Evolutionary conservation across 2,797 vertebrate species (phyloP).

Genomic region (Florisuga fusca): DNA sequence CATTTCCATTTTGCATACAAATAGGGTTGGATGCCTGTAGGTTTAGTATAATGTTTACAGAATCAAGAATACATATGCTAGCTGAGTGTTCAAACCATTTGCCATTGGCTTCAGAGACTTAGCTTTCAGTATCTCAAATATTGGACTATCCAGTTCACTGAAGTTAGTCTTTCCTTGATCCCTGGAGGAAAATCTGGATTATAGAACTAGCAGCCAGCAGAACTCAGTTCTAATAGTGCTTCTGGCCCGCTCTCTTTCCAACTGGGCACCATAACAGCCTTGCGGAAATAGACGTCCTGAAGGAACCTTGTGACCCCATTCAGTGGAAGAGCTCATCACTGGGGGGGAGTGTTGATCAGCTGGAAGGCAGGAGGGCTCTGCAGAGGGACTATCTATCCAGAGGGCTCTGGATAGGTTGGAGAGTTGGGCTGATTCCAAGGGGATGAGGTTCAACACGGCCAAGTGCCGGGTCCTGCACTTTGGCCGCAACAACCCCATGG

Average conservation of each 20-base stretch:
- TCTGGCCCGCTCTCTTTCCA: background rate
- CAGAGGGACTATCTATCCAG: too few species aligned
- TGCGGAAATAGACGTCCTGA: background rate
- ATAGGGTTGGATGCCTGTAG: too few species aligned
- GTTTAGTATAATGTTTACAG: too few species aligned
- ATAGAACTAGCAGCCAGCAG: background rate
- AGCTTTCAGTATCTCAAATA: background rate
- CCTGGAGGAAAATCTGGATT: background rate
- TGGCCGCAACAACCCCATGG: too few species aligned
- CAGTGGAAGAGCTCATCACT: background rate
- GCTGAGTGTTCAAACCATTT: background rate
- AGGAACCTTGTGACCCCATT: background rate
- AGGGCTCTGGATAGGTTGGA: too few species aligned
- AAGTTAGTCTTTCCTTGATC: background rate
- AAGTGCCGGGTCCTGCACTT: too few species aligned
- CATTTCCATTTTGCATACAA: too few species aligned
- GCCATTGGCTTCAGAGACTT: background rate
- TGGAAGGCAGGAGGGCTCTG: too few species aligned
- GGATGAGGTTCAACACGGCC: too few species aligned
- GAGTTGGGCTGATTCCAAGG: too few species aligned
- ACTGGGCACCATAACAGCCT: background rate
- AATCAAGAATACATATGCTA: too few species aligned
- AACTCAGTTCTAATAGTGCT: background rate
- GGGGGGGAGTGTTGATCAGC: too few species aligned
- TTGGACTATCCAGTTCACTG: background rate